A percentile compares a stretch with the other conserved stretches of the same genome.
Conservation (phyloP, 2,888 invertebrate species). For the Drosophila paramelanica region DNA sequence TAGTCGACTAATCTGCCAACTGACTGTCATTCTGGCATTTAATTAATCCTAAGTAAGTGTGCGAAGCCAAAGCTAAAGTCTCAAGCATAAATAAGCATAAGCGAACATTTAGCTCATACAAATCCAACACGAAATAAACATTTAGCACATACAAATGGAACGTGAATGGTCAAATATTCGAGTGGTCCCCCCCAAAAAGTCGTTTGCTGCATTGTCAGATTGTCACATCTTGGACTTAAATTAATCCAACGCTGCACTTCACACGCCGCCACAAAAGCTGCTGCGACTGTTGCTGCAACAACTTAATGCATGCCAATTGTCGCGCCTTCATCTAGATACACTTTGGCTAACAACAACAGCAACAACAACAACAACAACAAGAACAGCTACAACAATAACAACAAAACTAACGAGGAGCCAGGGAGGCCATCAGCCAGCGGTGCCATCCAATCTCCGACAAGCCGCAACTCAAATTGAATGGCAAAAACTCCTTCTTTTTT, state of each 20-base stretch:
- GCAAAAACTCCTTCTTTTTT: conserved; percentile 53
- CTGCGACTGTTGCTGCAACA: conserved; percentile 57
- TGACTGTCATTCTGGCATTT: too few species aligned
- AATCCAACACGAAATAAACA: conserved; percentile 8
- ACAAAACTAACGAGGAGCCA: conserved; percentile 55
- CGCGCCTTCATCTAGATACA: conserved; percentile 82
- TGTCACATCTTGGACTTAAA: conserved; percentile 53
- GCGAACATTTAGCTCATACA: not conserved
- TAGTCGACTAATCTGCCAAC: not conserved
- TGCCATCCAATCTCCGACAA: conserved; percentile 63
- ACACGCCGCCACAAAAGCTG: conserved; percentile 63
- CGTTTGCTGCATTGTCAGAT: conserved; percentile 37
- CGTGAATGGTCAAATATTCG: conserved; percentile 30
- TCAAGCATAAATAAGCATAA: not conserved
- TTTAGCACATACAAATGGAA: conserved; percentile 8
- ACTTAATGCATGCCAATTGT: conserved; percentile 81
- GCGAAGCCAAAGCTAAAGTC: not conserved
- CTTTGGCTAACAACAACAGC: conserved; percentile 66
- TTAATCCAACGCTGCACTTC: conserved; percentile 67
- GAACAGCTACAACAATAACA: conserved; percentile 21
- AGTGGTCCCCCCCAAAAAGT: conserved; percentile 8
- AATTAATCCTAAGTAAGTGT: too few species aligned
- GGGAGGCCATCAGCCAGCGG: conserved; percentile 56
- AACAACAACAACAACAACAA: conserved; percentile 39
- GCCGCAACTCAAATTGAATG: conserved; percentile 71